phyloP scores from a whole-genome alignment of 2,797 vertebrate genomes.

The Rhinatrema bivittatum region DNA sequence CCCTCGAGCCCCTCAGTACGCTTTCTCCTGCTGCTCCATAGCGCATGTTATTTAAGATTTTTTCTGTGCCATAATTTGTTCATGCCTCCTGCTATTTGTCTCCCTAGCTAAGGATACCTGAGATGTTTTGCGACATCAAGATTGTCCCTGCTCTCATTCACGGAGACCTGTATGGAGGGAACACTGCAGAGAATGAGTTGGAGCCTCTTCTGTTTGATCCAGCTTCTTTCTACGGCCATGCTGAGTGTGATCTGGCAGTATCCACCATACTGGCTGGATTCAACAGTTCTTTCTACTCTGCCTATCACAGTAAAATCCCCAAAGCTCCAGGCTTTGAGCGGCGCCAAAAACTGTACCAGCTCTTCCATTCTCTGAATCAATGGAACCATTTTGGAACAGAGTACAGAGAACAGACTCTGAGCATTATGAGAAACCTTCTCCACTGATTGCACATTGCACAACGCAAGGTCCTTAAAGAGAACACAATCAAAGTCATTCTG shows the following conservation, averaged over 20 bases:
- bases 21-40: too few relatives aligned
- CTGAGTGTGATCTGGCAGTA: slow-evolving; percentile 83
- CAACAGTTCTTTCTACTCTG: slow-evolving; percentile 71
- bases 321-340: slow-evolving; percentile 74
- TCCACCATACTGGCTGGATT: slow-evolving; percentile 86
- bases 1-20: too few relatives aligned
- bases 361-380: slow-evolving; percentile 45
- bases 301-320: slow-evolving; percentile 83
- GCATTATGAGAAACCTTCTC: not conserved
- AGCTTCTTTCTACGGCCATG: slow-evolving; percentile 85
- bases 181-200: slow-evolving; percentile 69
- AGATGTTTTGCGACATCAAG: slow-evolving; percentile 64
- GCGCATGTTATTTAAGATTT: too few relatives aligned
- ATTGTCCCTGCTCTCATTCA: slow-evolving; percentile 78
- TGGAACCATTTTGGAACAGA: slow-evolving; percentile 5
- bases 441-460: not conserved
- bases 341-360: slow-evolving; percentile 80
- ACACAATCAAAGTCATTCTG: too few relatives aligned
- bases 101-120: slow-evolving; percentile 77
- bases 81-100: too few relatives aligned
- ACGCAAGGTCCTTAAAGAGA: too few relatives aligned
- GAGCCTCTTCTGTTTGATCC: slow-evolving; percentile 86
- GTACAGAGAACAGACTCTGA: not conserved
- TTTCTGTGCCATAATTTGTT: too few relatives aligned
- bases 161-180: slow-evolving; percentile 90